Evolutionary conservation across 1,140 invertebrate species (phyloP).

Genomic region (Drosophila biarmipes): DNA sequence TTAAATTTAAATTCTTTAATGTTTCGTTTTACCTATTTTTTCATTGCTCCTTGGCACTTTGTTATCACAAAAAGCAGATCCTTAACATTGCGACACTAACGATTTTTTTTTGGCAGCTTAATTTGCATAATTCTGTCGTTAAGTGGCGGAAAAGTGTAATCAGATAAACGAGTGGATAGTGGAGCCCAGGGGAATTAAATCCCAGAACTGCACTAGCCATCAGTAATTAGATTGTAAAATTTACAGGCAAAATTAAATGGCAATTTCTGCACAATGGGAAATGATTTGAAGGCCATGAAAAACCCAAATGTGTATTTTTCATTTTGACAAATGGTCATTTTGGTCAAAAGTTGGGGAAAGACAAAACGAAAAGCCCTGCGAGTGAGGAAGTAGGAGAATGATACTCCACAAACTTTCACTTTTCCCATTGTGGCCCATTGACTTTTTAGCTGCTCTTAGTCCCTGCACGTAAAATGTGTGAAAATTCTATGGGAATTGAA

Average conservation of each 20-base stretch:
- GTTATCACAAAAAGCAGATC: slow-evolving; percentile 12
- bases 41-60: not conserved
- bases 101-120: slow-evolving; percentile 26
- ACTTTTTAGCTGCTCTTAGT: slow-evolving; percentile 18
- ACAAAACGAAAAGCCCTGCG: slow-evolving; percentile 15
- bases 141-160: slow-evolving; percentile 76
- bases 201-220: not conserved
- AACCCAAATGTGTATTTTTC: not conserved
- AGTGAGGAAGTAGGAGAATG: slow-evolving; percentile 41
- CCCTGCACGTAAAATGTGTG: slow-evolving; percentile 8
- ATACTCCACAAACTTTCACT: slow-evolving; percentile 57
- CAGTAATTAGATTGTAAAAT: slow-evolving; percentile 18
- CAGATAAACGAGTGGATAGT: slow-evolving; percentile 67
- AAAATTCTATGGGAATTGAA: slow-evolving; percentile 39
- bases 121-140: slow-evolving; percentile 73
- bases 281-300: not conserved
- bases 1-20: too few species aligned
- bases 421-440: slow-evolving; percentile 41
- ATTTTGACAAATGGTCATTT: slow-evolving; percentile 17
- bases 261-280: slow-evolving; percentile 1
- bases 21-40: not conserved
- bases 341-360: slow-evolving; percentile 7
- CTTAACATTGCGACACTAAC: slow-evolving; percentile 11
- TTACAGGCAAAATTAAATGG: not conserved
- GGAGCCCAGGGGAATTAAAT: slow-evolving; percentile 18